Conservation (phyloP, 2,113 vertebrate species). For the Phocoena phocoena region DNA sequence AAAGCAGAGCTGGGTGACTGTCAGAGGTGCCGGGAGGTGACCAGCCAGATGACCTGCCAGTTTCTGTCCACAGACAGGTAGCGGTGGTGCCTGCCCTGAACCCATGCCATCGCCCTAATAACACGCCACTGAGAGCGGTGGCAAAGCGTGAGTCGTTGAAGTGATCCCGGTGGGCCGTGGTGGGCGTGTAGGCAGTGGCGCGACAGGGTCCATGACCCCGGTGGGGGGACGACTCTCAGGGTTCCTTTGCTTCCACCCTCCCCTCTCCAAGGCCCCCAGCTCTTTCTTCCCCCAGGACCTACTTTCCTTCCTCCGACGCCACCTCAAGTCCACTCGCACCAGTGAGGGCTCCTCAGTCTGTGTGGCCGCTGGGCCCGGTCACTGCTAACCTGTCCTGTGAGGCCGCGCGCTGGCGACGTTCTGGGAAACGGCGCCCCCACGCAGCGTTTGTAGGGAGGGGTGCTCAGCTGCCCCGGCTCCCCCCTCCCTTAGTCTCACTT, state of each 20-base stretch:
- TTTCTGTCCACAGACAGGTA: background rate
- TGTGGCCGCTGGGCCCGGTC: background rate
- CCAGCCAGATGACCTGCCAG: background rate
- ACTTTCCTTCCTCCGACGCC: background rate
- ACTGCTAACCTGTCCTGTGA: background rate
- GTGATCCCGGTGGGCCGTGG: fast-evolving
- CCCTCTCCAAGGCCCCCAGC: background rate
- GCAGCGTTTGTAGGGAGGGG: background rate
- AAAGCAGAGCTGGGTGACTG: background rate
- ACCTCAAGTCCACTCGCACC: background rate
- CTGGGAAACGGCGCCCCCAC: background rate
- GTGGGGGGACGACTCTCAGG: background rate
- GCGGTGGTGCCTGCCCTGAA: background rate
- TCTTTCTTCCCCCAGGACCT: background rate
- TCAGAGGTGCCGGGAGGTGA: background rate
- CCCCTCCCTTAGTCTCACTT: background rate
- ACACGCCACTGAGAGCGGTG: background rate
- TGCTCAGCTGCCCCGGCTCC: background rate
- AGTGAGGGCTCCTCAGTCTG: background rate
- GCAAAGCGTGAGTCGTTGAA: background rate
- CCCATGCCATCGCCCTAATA: background rate
- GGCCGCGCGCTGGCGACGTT: background rate
- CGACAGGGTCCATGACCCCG: background rate
- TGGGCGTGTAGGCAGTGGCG: fast-evolving
- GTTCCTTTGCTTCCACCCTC: background rate